phyloP scores from a whole-genome alignment of 1,140 invertebrate genomes.

The Lepidurus arcticus region DNA sequence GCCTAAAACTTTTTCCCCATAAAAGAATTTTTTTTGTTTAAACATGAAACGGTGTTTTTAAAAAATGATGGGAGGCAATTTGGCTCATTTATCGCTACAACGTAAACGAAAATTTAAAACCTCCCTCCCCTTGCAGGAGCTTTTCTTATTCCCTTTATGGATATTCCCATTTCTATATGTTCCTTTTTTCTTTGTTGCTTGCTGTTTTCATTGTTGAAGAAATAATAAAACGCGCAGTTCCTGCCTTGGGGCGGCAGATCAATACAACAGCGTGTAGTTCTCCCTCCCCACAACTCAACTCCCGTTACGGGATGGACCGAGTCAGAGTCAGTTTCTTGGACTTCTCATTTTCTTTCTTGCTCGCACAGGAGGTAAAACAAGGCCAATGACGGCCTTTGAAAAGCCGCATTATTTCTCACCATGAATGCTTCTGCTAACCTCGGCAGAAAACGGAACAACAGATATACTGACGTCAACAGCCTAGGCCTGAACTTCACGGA shows the following conservation, averaged over 20 bases:
- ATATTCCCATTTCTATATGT: not conserved
- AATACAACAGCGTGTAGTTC: conserved; percentile 5
- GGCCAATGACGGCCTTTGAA: not conserved
- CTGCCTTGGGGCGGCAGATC: conserved; percentile 6
- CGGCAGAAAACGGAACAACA: too few species aligned
- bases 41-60: too few species aligned
- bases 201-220: not conserved
- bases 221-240: not conserved
- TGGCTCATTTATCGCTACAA: too few species aligned
- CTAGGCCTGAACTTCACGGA: too few species aligned
- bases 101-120: not conserved
- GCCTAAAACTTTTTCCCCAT: too few species aligned
- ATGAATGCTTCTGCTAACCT: too few species aligned
- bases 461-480: too few species aligned
- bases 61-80: too few species aligned
- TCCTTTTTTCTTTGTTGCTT: not conserved
- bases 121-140: not conserved
- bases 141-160: not conserved
- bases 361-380: not conserved
- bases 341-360: not conserved
- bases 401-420: not conserved
- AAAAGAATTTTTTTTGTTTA: too few species aligned
- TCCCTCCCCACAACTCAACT: not conserved
- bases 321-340: not conserved
- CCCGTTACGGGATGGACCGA: not conserved